Conservation (phyloP, 2,113 vertebrate genomes). For the Anthoscopus minutus region DNA sequence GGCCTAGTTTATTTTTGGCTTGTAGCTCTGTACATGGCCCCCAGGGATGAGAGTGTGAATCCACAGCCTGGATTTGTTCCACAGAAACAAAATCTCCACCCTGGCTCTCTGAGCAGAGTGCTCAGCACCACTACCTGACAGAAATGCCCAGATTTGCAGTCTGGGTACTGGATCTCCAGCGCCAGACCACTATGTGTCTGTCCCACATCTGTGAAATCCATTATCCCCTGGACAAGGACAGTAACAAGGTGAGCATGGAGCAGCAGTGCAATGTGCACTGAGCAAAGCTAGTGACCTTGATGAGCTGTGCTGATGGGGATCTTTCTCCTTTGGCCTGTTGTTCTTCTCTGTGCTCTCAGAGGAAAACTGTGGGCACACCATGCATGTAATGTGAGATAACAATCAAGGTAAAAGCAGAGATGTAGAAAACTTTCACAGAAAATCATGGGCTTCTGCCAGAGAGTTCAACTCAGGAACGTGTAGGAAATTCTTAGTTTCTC, state of each 20-base stretch:
- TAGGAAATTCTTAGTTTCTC: neutral
- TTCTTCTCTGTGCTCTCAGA: neutral
- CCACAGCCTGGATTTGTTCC: neutral
- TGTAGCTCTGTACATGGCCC: neutral
- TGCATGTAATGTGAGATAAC: accelerated
- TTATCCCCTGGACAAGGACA: neutral
- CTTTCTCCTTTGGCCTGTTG: neutral
- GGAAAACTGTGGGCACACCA: neutral
- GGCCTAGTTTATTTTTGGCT: neutral
- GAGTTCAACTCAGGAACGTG: neutral
- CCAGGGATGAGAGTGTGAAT: neutral
- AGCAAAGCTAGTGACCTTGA: accelerated
- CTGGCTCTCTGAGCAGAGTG: neutral
- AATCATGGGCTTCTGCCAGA: neutral
- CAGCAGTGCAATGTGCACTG: neutral
- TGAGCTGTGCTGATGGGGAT: neutral
- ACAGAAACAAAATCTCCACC: neutral
- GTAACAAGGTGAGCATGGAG: neutral
- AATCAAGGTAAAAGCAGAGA: neutral
- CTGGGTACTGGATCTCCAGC: neutral
- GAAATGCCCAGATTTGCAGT: neutral
- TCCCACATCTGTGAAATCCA: accelerated
- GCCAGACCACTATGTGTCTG: accelerated
- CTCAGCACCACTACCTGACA: neutral
- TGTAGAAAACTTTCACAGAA: neutral